These are phyloP conservation scores for Nymphalis c-album DNA, from an alignment of 2,888 invertebrate genomes.

Conservation along the genomic window DNA sequence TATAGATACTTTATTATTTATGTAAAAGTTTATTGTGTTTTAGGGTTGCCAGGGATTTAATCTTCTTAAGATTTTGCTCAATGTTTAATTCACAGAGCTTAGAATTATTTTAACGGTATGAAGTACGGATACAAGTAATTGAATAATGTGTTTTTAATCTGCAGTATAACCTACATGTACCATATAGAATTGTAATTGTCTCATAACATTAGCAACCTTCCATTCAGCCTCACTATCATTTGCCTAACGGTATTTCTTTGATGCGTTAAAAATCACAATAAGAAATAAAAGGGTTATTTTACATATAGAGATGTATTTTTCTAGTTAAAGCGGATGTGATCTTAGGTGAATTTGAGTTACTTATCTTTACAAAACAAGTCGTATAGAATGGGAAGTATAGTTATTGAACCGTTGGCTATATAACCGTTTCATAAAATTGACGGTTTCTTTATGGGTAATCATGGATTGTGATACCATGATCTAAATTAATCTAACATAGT, in stretches of 20 bases:
- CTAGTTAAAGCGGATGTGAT: conserved; percentile 29
- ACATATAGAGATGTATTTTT: conserved; percentile 40
- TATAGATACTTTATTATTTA: too few relatives aligned
- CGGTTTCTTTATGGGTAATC: conserved; percentile 46
- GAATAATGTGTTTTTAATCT: conserved; percentile 10
- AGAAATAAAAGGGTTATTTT: conserved; percentile 40
- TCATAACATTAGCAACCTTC: conserved; percentile 15
- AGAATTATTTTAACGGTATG: too few relatives aligned
- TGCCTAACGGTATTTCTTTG: conserved; percentile 47
- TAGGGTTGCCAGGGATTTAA: too few relatives aligned
- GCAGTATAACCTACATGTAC: conserved; percentile 8
- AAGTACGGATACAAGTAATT: conserved; percentile 7
- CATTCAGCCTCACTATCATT: conserved; percentile 44
- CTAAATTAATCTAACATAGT: conserved; percentile 37
- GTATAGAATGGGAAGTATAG: not conserved
- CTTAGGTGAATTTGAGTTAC: not conserved
- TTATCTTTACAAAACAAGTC: not conserved
- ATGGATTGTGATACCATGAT: conserved; percentile 52
- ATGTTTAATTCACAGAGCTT: too few relatives aligned
- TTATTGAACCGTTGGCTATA: conserved; percentile 37
- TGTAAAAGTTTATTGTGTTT: too few relatives aligned
- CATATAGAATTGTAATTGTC: conserved; percentile 15
- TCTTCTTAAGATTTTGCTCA: too few relatives aligned
- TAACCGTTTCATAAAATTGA: conserved; percentile 56
- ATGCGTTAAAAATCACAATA: conserved; percentile 42